A percentile compares a stretch with the other conserved stretches of the same genome.
These are phyloP conservation scores for Podotricha telesiphe DNA, from an alignment of 2,888 invertebrate genomes.

Conservation along the genomic window DNA sequence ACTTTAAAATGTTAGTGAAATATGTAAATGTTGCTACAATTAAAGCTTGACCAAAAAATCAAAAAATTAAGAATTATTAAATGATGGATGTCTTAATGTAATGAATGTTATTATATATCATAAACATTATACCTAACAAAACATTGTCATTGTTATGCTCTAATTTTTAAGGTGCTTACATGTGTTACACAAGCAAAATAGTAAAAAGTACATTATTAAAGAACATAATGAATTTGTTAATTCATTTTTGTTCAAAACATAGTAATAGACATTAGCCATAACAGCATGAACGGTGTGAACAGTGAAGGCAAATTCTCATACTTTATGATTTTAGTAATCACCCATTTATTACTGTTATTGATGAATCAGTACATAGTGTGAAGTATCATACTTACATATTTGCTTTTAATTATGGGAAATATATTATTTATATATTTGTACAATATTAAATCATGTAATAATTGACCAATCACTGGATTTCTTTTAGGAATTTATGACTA, in stretches of 20 bases:
- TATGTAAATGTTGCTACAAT: too few species aligned
- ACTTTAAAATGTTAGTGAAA: neutral
- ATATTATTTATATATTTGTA: neutral
- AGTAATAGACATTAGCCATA: too few species aligned
- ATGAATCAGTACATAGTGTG: conserved; percentile 10
- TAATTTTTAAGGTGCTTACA: conserved; percentile 16
- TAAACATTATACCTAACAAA: too few species aligned
- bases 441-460: conserved; percentile 1
- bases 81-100: too few species aligned
- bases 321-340: conserved; percentile 10
- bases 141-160: conserved; percentile 13
- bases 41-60: neutral
- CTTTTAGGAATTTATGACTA: neutral
- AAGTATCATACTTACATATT: neutral
- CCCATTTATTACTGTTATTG: neutral
- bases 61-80: too few species aligned
- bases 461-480: neutral
- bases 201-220: neutral
- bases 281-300: neutral
- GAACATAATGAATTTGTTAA: too few species aligned
- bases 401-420: neutral
- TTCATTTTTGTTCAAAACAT: too few species aligned
- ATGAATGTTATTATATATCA: too few species aligned
- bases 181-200: conserved; percentile 7
- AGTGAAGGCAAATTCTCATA: neutral